Percentiles rank a stretch among this genome's conserved stretches.
phyloP scores from a whole-genome alignment of 1,140 invertebrate genomes.

The Melipona quadrifasciata region DNA sequence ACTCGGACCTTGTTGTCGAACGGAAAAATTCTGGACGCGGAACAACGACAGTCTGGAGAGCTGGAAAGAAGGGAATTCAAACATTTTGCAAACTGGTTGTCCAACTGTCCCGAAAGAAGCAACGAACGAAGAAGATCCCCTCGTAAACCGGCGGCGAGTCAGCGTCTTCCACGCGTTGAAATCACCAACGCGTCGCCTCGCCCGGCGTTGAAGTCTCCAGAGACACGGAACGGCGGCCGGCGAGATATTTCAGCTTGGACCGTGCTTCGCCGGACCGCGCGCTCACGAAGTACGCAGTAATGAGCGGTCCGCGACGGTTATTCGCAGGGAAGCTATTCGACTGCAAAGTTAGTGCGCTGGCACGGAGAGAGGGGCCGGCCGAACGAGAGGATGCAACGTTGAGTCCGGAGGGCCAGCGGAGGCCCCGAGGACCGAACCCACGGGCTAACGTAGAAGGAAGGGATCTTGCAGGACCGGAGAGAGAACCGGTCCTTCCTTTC shows the following conservation, averaged over 20 bases:
- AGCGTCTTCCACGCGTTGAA: slow-evolving; percentile 16
- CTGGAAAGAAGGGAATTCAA: too few relatives aligned
- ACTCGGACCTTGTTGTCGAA: neutral
- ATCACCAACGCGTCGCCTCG: neutral
- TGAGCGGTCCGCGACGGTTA: slow-evolving; percentile 49
- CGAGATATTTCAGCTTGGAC: slow-evolving; percentile 3
- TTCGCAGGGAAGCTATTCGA: slow-evolving; percentile 41
- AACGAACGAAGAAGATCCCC: neutral
- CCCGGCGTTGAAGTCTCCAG: slow-evolving; percentile 30
- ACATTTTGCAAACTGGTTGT: neutral
- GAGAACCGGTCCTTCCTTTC: slow-evolving; percentile 69
- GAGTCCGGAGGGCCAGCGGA: slow-evolving; percentile 45
- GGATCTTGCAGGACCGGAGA: slow-evolving; percentile 60
- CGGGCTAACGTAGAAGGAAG: slow-evolving; percentile 42
- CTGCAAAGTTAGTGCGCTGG: slow-evolving; percentile 48
- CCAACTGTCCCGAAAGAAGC: neutral
- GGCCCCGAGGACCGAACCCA: slow-evolving; percentile 41
- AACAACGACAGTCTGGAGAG: neutral
- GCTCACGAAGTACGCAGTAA: slow-evolving; percentile 47
- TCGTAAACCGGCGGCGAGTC: neutral
- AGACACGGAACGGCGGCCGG: slow-evolving; percentile 7
- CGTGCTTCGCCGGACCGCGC: neutral
- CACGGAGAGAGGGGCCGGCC: slow-evolving; percentile 31
- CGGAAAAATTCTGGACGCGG: neutral
- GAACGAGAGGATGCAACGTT: slow-evolving; percentile 45